Evolutionary conservation across 1,140 invertebrate genomes (phyloP).

Genomic region (Drosophila orena): DNA sequence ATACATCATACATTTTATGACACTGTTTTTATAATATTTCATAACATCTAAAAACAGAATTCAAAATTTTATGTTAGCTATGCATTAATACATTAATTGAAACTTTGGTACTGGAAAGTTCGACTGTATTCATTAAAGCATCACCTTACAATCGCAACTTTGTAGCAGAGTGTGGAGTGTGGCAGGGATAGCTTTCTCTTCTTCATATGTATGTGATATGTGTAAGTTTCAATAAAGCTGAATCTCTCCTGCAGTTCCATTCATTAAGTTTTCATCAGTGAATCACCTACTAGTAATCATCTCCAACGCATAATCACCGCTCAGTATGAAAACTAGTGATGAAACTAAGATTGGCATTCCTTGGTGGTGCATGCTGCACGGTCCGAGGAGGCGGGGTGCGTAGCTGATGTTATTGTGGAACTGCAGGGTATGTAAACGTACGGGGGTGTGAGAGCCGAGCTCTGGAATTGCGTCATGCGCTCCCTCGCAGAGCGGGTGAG

Average conservation of each 20-base stretch:
- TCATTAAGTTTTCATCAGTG: too few relatives aligned
- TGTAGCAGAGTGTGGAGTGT: conserved; percentile 24
- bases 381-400: too few relatives aligned
- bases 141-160: conserved; percentile 3
- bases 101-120: not conserved
- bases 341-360: too few relatives aligned
- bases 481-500: not conserved
- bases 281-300: too few relatives aligned
- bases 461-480: conserved; percentile 46
- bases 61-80: not conserved
- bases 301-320: too few relatives aligned
- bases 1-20: not conserved
- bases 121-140: not conserved
- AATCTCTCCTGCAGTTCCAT: conserved; percentile 1
- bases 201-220: conserved; percentile 22
- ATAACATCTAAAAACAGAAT: too few relatives aligned
- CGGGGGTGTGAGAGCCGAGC: conserved; percentile 6
- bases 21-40: not conserved
- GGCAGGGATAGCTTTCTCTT: conserved; percentile 2
- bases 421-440: conserved; percentile 18
- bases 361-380: too few relatives aligned
- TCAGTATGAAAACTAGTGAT: too few relatives aligned
- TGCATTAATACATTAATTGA: too few relatives aligned
- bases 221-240: conserved; percentile 57
- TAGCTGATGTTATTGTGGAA: too few relatives aligned